Base-by-base conservation (phyloP, 2,113 vertebrate species). In the Gopherus flavomarginatus region DNA sequence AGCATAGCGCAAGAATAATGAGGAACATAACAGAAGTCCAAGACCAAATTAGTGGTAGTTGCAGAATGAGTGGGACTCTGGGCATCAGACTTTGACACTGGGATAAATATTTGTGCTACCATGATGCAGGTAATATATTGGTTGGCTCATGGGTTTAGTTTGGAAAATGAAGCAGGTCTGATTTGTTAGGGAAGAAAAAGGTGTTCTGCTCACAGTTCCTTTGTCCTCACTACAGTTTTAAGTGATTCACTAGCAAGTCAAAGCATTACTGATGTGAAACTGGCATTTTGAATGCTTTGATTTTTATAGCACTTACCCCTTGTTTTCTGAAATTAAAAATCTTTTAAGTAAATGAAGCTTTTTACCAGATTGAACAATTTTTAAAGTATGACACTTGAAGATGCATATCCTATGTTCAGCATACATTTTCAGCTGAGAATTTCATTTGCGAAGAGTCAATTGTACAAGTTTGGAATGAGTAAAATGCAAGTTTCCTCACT, bases 1-100 rank as follows among this genome's bases (percentile, higher is more conserved):
- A 99, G 99, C 99, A 99, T 99, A 98, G 99, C 99, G 0, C 99
- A 99, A 97, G 99, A 99, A 97, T 99, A 99, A 97, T 99, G 99
- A 99, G 92, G 24, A 31, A 31, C 59, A 78, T 79, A 90, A 78
- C 27, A 16, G 59, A 62, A 88, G 92, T 89, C 85, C 75, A 87
- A 97, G 96, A 95, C 90, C 90, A 87, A 96, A 96, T 94, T 96
- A 96, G 94, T 10, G 86, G 91, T 95, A 92, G 95, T 93, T 96
- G 90, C 96, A 90, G 96, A 62, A 96, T 27, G 53, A 95, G 95
- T 91, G 94, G 94, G 97, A 95, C 93, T 82, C 93, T 91, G 75
- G 94, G 96, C 89, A 54, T 91, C 96, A 78, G 50, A 77, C 87
- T 94, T 78, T 17, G 89, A 79, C 82, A 24, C 82, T 87, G 96